Base-by-base conservation (phyloP, 2,113 vertebrate genomes). In the Tenebrosternarchus preto region DNA sequence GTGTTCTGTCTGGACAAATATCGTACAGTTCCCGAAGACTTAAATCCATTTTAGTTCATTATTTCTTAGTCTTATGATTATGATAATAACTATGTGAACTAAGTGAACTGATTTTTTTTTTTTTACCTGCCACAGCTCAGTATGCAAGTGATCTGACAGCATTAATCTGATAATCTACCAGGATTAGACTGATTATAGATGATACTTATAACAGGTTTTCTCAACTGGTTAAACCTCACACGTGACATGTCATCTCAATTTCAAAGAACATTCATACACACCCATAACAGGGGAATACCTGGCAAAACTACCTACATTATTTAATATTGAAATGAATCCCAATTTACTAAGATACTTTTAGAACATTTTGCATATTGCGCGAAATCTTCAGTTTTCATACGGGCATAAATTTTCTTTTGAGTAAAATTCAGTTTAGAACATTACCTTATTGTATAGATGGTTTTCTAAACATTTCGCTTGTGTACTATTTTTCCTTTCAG, bases 171-270 rank as follows among this genome's bases (percentile, higher is more conserved):
- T 66, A 31, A 66, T 66, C 63, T 66, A 19, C 29, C 27, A 66
- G 33, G 63, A 66, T 33, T 66, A 66, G 29, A 33, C 63, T 19
- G 17, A 66, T 66, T 66, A 20, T 31, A 66, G 16, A 66, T 66
- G 17, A 66, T 17, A 66, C 63, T 66, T 17, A 66, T 66, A 66
- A 33, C 29, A 64, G 25, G 61, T 66, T 66, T 66, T 66, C 24
- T 33, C 15, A 20, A 63, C 27, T 63, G 60, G 25, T 29, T 63
- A 63, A 63, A 64, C 12, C 17, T 29, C 15, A 64, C 61, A 31
- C 25, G 31, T 64, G 61, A 64, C 27, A 64, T 27, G 17, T 64
- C 25, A 29, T 31, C 8, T 29, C 27, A 4, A 19, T 31, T 29
- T 64, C 19, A 16, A 64, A 64, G 61, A 31, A 17, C 16, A 16